Conservation (phyloP, 2,888 invertebrate species). For the Volucella inanis region DNA sequence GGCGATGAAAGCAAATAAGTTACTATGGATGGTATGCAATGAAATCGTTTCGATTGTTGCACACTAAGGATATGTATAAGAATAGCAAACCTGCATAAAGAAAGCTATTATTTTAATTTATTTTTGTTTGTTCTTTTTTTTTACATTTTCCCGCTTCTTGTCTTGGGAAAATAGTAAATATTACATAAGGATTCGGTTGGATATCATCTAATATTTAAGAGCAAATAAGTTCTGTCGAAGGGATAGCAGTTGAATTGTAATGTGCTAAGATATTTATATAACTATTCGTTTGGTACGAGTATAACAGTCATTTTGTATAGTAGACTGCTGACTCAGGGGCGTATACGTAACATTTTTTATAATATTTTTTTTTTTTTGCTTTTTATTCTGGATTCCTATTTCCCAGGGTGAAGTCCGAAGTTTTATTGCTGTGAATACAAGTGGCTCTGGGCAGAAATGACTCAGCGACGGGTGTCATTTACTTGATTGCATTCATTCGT, state of each 20-base stretch:
- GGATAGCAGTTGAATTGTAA: not conserved
- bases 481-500: not conserved
- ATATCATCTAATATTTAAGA: conserved; percentile 17
- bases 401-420: no score
- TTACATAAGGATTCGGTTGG: conserved; percentile 31
- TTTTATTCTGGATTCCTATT: no score
- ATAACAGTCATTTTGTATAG: not conserved
- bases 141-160: not conserved
- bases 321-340: conserved; percentile 2
- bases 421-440: not conserved
- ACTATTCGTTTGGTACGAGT: not conserved
- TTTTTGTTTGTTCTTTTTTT: conserved; percentile 2
- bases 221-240: conserved; percentile 2
- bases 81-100: not conserved
- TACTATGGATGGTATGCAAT: conserved; percentile 34
- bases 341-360: conserved; percentile 34
- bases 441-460: not conserved
- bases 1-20: conserved; percentile 16
- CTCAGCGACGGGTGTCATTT: not conserved
- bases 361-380: not conserved
- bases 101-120: conserved; percentile 48
- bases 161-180: not conserved
- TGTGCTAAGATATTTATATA: conserved; percentile 12
- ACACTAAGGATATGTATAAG: conserved; percentile 24
- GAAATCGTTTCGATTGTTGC: conserved; percentile 56